phyloP scores from a whole-genome alignment of 2,888 invertebrate species.

The Alcis repandata region DNA sequence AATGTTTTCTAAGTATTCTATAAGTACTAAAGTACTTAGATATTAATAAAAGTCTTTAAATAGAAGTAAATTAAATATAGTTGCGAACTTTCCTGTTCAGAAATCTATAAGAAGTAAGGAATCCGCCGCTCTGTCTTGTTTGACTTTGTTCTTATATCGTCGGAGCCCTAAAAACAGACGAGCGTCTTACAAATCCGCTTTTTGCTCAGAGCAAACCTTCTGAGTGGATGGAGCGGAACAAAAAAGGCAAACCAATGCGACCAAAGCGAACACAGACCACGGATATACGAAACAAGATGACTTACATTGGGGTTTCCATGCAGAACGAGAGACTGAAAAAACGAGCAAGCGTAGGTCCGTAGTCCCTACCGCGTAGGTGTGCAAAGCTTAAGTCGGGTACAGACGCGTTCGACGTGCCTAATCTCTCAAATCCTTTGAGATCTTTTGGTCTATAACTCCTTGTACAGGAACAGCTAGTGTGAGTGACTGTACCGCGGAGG shows the following conservation, averaged over 20 bases:
- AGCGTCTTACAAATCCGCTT: conserved; percentile 54
- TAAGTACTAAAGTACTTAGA: neutral
- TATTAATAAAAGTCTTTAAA: neutral
- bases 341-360: neutral
- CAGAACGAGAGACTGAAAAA: neutral
- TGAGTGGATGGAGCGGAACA: conserved; percentile 53
- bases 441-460: conserved; percentile 54
- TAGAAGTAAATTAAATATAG: conserved; percentile 7
- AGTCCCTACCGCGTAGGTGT: conserved; percentile 13
- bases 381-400: conserved; percentile 55
- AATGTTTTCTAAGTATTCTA: neutral
- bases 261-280: neutral
- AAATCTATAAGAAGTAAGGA: conserved; percentile 33
- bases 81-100: conserved; percentile 4
- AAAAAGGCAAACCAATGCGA: conserved; percentile 42
- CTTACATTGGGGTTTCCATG: neutral
- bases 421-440: conserved; percentile 72
- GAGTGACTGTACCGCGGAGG: conserved; percentile 39
- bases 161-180: conserved; percentile 47
- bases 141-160: conserved; percentile 45
- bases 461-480: conserved; percentile 46
- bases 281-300: neutral
- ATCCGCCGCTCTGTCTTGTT: conserved; percentile 39
- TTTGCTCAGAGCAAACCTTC: conserved; percentile 53
- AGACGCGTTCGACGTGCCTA: conserved; percentile 76